Conservation (phyloP, 2,888 invertebrate genomes). For the Phengaris arion region DNA sequence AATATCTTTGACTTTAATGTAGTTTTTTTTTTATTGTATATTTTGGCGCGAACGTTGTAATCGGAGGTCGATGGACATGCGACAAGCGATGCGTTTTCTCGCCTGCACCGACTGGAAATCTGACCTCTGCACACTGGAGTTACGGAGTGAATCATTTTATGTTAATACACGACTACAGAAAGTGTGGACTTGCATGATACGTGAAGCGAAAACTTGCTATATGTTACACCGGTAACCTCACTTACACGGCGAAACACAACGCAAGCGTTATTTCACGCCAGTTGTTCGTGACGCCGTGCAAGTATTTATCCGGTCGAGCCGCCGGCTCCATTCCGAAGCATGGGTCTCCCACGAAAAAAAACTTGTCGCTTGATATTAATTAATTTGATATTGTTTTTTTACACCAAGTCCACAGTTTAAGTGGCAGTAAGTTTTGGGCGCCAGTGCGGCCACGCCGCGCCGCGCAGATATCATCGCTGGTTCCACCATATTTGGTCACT, state of each 20-base stretch:
- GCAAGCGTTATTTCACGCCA: too few relatives aligned
- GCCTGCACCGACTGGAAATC: conserved; percentile 54
- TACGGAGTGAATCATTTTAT: conserved; percentile 61
- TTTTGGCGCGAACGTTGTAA: conserved; percentile 27
- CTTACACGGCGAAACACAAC: too few relatives aligned
- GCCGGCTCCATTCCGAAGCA: too few relatives aligned
- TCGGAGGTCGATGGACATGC: conserved; percentile 12
- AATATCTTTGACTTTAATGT: too few relatives aligned
- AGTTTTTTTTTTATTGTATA: not conserved
- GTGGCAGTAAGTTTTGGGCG: conserved; percentile 13
- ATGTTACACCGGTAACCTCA: too few relatives aligned
- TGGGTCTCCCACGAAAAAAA: too few relatives aligned
- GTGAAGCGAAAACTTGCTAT: not conserved
- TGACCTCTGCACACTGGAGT: conserved; percentile 51
- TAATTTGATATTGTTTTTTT: too few relatives aligned
- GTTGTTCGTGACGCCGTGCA: too few relatives aligned
- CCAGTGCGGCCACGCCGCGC: conserved; percentile 59
- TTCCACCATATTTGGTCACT: conserved; percentile 58
- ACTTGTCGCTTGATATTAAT: too few relatives aligned
- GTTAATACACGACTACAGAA: conserved; percentile 38
- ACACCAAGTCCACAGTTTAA: not conserved
- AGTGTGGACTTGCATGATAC: conserved; percentile 40
- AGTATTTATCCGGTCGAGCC: too few relatives aligned
- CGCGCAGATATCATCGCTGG: conserved; percentile 68
- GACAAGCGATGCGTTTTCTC: conserved; percentile 45